Percentiles rank a stretch among this genome's conserved stretches.
phyloP scores from a whole-genome alignment of 1,140 invertebrate species.

The Drosophila rhopaloa region DNA sequence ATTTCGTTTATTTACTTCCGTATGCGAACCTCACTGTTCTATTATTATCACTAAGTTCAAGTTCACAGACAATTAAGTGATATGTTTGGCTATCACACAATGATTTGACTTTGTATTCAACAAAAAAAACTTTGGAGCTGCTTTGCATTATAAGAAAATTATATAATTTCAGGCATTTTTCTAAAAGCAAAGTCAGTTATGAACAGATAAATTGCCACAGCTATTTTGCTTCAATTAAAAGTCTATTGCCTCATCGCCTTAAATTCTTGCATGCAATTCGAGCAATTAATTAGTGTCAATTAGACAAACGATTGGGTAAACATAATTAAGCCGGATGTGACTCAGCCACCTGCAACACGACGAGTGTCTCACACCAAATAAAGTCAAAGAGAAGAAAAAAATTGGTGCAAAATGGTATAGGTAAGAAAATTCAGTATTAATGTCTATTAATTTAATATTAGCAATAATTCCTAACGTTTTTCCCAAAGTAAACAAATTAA shows the following conservation, averaged over 20 bases:
- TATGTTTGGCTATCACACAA: constrained; percentile 4
- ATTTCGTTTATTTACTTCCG: constrained; percentile 7
- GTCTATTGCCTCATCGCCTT: constrained; percentile 13
- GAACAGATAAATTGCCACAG: constrained; percentile 1
- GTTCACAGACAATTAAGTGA: neutral
- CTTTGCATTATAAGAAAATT: too few relatives aligned
- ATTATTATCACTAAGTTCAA: constrained; percentile 13
- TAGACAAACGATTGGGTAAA: constrained; percentile 51
- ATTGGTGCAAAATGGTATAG: neutral
- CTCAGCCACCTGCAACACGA: constrained; percentile 16
- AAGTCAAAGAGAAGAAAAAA: constrained; percentile 2
- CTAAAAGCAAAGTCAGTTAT: neutral
- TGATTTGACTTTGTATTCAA: neutral
- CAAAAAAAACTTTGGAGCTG: too few relatives aligned
- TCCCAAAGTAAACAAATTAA: too few relatives aligned
- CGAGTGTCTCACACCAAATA: constrained; percentile 23
- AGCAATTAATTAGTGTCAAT: constrained; percentile 55
- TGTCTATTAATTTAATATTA: too few relatives aligned
- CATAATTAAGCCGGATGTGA: constrained; percentile 42
- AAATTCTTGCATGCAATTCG: constrained; percentile 39
- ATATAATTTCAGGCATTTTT: neutral
- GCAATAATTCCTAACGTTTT: too few relatives aligned
- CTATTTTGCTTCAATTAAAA: constrained; percentile 25
- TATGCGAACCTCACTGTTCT: neutral
- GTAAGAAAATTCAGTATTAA: neutral